These are phyloP conservation scores for Pseudomyrmex cubaensis DNA, from an alignment of 1,140 invertebrate species.

Conservation along the genomic window DNA sequence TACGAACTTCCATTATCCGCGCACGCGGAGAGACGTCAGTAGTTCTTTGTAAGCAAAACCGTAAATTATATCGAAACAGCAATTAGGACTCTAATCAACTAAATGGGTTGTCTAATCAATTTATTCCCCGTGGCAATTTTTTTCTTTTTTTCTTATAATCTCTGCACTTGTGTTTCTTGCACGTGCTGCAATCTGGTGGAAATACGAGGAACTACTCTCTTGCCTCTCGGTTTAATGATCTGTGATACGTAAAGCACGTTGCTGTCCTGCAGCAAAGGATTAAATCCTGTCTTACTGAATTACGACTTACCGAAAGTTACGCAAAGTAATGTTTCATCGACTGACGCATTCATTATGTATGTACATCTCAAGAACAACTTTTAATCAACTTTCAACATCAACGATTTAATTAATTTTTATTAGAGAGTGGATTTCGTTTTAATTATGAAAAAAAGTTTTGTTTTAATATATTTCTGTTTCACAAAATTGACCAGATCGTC, in stretches of 20 bases:
- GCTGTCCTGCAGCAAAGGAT: not conserved
- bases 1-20: slow-evolving; percentile 10
- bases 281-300: slow-evolving; percentile 3
- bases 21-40: not conserved
- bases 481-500: no score
- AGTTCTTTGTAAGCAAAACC: not conserved
- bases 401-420: slow-evolving; percentile 8
- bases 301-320: not conserved
- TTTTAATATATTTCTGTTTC: no score
- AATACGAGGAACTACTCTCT: slow-evolving; percentile 6
- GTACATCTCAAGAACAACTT: no score
- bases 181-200: slow-evolving; percentile 33
- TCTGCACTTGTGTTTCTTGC: not conserved
- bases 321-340: no score
- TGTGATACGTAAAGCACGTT: not conserved
- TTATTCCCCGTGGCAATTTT: not conserved
- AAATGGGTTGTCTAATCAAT: not conserved
- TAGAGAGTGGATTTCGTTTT: not conserved
- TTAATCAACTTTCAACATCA: no score
- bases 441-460: no score
- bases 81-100: slow-evolving; percentile 12
- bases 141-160: slow-evolving; percentile 13
- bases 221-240: slow-evolving; percentile 10
- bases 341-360: no score
- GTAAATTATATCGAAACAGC: no score